A percentile compares a stretch with the other conserved stretches of the same genome.
Evolutionary conservation across 2,113 vertebrate genomes (phyloP).

Genomic region (Mustela nigripes): DNA sequence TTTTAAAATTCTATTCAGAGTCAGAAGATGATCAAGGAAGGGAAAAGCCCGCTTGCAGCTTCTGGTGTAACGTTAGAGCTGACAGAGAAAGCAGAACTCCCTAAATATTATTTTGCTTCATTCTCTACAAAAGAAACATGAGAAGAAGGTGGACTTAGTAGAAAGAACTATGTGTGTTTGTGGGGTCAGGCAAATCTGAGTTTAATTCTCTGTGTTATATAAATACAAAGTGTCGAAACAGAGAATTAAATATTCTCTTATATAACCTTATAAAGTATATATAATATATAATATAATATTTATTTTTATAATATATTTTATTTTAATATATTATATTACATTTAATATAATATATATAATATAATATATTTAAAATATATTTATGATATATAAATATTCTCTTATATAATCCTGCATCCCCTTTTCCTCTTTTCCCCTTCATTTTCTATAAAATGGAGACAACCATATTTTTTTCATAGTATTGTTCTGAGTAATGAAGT

Average conservation of each 20-base stretch:
- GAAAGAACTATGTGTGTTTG: not conserved
- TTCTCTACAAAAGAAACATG: conserved; percentile 51
- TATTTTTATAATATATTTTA: too few species aligned
- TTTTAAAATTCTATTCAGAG: conserved; percentile 64
- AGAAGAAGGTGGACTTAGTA: not conserved
- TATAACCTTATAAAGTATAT: too few species aligned
- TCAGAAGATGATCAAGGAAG: conserved; percentile 8
- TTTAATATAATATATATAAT: too few species aligned
- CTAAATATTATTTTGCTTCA: conserved; percentile 32
- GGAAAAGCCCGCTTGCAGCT: not conserved
- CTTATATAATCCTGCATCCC: not conserved
- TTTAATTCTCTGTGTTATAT: conserved; percentile 20
- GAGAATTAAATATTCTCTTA: too few species aligned
- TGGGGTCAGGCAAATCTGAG: not conserved
- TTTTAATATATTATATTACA: too few species aligned
- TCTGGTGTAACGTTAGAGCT: not conserved
- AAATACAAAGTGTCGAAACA: not conserved
- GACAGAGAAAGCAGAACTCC: conserved; percentile 11
- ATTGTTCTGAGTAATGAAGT: conserved; percentile 41
- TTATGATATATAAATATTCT: too few species aligned
- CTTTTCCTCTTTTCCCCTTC: not conserved
- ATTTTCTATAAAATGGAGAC: conserved; percentile 17
- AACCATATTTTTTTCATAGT: not conserved
- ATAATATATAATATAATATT: too few species aligned
- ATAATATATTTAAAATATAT: too few species aligned